phyloP scores from a whole-genome alignment of 2,797 vertebrate genomes.

The Notamacropus eugenii region DNA sequence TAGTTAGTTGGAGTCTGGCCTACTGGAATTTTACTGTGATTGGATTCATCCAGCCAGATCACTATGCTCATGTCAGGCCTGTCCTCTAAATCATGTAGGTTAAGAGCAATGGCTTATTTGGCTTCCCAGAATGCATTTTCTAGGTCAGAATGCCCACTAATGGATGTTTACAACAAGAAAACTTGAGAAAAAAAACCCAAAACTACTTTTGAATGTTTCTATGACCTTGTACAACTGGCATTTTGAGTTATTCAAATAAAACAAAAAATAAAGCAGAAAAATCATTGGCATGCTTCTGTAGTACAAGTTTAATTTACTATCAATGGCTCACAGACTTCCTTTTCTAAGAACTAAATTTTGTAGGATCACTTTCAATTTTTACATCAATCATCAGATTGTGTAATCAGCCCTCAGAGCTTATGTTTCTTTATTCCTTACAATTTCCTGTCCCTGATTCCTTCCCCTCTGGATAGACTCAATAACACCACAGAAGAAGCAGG shows the following conservation, averaged over 20 bases:
- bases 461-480: neutral
- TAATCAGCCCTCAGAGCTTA: neutral
- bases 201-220: conserved; percentile 11
- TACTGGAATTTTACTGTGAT: conserved; percentile 1
- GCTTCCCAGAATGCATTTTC: conserved; percentile 18
- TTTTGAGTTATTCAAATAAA: conserved; percentile 35
- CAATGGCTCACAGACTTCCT: neutral
- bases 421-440: neutral
- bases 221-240: neutral
- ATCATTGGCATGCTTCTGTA: neutral
- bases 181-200: conserved; percentile 14
- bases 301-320: neutral
- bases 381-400: neutral
- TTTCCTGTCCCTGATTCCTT: neutral
- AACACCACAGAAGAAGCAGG: neutral
- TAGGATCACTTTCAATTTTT: conserved; percentile 16
- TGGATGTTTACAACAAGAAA: conserved; percentile 7
- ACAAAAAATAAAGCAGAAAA: conserved; percentile 11
- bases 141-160: neutral
- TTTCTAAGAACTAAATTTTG: conserved; percentile 10
- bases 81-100: neutral
- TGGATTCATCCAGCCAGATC: neutral
- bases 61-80: neutral
- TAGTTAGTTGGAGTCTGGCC: conserved; percentile 21
- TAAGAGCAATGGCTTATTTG: neutral